Percentiles rank a stretch among this genome's conserved stretches.
phyloP scores from a whole-genome alignment of 2,113 vertebrate species.

The Coracopsis vasa region DNA sequence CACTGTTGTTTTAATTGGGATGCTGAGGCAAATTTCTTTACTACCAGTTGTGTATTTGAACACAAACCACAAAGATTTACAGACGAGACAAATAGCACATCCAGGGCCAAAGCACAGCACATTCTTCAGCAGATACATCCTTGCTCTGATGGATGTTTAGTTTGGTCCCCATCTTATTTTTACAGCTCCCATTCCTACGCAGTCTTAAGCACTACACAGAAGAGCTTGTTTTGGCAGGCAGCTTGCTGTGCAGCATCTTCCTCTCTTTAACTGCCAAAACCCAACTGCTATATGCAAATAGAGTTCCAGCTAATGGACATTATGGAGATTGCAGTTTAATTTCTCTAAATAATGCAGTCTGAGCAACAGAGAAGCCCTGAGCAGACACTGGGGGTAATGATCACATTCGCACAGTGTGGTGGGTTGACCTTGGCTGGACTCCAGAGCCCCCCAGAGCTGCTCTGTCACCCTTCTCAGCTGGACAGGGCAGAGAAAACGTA shows the following conservation, averaged over 20 bases:
- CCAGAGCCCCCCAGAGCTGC: neutral
- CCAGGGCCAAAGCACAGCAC: neutral
- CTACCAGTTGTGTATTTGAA: neutral
- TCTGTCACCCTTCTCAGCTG: neutral
- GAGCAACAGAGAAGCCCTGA: neutral
- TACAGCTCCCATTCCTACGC: neutral
- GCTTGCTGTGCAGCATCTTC: slow-evolving; percentile 16
- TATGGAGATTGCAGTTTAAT: slow-evolving; percentile 27
- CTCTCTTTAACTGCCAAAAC: slow-evolving; percentile 26
- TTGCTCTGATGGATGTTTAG: neutral
- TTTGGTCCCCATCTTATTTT: neutral
- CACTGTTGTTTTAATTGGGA: neutral
- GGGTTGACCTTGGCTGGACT: neutral
- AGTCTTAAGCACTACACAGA: neutral
- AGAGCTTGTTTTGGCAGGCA: slow-evolving; percentile 6
- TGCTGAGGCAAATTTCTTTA: neutral
- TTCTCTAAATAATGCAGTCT: slow-evolving; percentile 27
- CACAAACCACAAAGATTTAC: neutral
- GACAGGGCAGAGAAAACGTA: neutral
- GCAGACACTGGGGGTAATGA: neutral
- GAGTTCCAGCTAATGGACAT: slow-evolving; percentile 42
- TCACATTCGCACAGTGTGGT: neutral
- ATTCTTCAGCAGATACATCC: neutral
- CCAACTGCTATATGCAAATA: slow-evolving; percentile 13
- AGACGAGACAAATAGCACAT: neutral